Evolutionary conservation across 2,113 vertebrate genomes (phyloP).

Genomic region (Sprattus sprattus): DNA sequence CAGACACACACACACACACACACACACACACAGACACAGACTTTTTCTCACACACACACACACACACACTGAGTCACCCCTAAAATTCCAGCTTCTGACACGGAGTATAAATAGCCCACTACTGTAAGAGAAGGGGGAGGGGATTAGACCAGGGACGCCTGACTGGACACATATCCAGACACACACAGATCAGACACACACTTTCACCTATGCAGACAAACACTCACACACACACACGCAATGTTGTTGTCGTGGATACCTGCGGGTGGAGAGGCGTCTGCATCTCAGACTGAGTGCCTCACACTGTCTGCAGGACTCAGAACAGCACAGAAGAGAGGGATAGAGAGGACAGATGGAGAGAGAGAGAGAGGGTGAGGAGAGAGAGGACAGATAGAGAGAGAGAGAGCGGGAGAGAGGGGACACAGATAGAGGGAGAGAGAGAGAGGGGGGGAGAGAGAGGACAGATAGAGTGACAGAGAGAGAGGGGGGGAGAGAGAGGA

Average conservation of each 20-base stretch:
- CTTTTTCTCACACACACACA: background rate
- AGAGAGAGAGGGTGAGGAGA: no score
- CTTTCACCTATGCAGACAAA: background rate
- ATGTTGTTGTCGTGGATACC: background rate
- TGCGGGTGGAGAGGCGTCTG: background rate
- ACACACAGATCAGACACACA: background rate
- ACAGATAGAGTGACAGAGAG: constrained; percentile 11
- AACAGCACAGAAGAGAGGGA: background rate
- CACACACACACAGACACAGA: constrained; percentile 30
- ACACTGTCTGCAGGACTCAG: background rate
- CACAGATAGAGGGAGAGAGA: no score
- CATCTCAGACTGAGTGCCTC: background rate
- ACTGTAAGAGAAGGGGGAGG: background rate
- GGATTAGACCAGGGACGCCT: background rate
- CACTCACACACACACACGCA: background rate
- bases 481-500: background rate
- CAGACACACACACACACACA: background rate
- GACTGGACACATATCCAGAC: background rate
- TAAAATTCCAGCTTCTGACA: constrained; percentile 35
- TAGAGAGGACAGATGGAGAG: no score
- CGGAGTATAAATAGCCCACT: constrained; percentile 53
- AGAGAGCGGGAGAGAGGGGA: no score
- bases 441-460: background rate
- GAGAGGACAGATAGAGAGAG: background rate
- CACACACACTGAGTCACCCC: constrained; percentile 48